Conservation (phyloP, 2,797 vertebrate species). For the Euthynnus affinis region DNA sequence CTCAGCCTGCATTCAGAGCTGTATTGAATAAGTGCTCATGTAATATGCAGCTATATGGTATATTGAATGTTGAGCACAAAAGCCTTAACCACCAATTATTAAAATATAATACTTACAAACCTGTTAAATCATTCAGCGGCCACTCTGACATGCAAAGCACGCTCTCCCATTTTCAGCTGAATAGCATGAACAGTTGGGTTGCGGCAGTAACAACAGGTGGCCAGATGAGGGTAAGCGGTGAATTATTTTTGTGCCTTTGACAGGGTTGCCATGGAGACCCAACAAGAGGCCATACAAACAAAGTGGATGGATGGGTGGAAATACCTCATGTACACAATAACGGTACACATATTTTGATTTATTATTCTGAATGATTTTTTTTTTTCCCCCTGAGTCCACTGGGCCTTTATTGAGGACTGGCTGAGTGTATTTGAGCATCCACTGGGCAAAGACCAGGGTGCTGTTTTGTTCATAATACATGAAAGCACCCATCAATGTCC, state of each 20-base stretch:
- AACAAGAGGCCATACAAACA: slow-evolving; percentile 49
- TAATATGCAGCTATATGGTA: slow-evolving; percentile 21
- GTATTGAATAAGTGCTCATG: neutral
- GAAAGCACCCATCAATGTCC: slow-evolving; percentile 42
- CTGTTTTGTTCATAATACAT: slow-evolving; percentile 52
- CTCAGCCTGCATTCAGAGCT: neutral
- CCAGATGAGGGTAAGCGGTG: slow-evolving; percentile 49
- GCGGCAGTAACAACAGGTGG: slow-evolving; percentile 71
- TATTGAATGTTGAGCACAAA: neutral
- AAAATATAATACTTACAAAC: slow-evolving; percentile 12
- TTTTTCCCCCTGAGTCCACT: neutral
- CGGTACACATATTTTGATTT: slow-evolving; percentile 11
- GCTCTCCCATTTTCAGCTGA: slow-evolving; percentile 32
- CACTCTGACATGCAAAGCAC: slow-evolving; percentile 26
- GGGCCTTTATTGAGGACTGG: neutral
- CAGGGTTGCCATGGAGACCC: slow-evolving; percentile 67
- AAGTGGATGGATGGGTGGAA: slow-evolving; percentile 42
- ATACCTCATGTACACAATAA: neutral
- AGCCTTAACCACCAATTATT: slow-evolving; percentile 22
- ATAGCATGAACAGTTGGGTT: slow-evolving; percentile 51
- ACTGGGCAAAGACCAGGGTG: neutral
- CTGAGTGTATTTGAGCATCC: slow-evolving; percentile 27
- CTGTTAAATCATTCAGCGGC: slow-evolving; percentile 40
- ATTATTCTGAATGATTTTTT: slow-evolving; percentile 24
- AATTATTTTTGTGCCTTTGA: slow-evolving; percentile 57